phyloP scores from a whole-genome alignment of 1,140 invertebrate species.

The Drosophila quadrilineata region DNA sequence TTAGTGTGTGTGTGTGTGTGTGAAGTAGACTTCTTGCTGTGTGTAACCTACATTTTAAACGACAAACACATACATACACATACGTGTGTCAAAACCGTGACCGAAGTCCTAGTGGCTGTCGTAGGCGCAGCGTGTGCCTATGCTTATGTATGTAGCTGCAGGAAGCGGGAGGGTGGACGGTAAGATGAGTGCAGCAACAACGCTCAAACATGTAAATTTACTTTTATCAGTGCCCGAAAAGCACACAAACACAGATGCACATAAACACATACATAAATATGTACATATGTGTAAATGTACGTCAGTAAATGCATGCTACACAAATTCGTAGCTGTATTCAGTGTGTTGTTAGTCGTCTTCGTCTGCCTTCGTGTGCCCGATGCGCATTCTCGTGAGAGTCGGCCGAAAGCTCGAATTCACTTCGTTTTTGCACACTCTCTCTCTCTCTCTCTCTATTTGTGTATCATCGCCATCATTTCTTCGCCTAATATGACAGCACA shows the following conservation, averaged over 20 bases:
- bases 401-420: conserved; percentile 8
- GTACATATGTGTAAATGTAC: not conserved
- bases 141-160: not conserved
- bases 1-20: conserved; percentile 8
- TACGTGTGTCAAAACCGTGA: conserved; percentile 56
- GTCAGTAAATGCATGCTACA: conserved; percentile 38
- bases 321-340: conserved; percentile 50
- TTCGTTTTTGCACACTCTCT: conserved; percentile 17
- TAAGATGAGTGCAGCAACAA: not conserved
- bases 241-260: conserved; percentile 27
- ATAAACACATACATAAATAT: not conserved
- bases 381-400: conserved; percentile 45
- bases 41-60: conserved; percentile 76
- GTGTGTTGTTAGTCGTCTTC: conserved; percentile 52
- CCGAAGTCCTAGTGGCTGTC: conserved; percentile 46
- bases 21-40: conserved; percentile 40
- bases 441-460: not conserved
- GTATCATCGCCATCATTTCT: not conserved
- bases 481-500: not conserved
- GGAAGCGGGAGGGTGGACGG: not conserved
- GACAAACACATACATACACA: conserved; percentile 33
- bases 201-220: conserved; percentile 59
- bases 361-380: conserved; percentile 51
- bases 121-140: conserved; percentile 12
- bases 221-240: conserved; percentile 66